These are phyloP conservation scores for Smithornis capensis DNA, from an alignment of 2,113 vertebrate species.

Conservation along the genomic window DNA sequence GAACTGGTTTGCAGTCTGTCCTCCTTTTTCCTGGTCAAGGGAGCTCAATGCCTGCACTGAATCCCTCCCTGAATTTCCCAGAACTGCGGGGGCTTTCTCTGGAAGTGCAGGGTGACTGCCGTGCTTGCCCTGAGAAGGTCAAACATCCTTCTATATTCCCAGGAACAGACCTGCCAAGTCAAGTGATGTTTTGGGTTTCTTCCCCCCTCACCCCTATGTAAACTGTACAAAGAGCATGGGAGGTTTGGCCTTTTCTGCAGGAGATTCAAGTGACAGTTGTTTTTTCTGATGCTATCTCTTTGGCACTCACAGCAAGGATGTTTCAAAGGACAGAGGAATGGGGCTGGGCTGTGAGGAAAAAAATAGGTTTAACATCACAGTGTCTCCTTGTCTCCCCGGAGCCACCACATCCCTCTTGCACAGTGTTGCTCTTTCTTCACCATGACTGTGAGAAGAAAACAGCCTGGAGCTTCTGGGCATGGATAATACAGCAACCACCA, in stretches of 20 bases:
- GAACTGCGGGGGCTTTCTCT: neutral
- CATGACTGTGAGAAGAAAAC: neutral
- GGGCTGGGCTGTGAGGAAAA: neutral
- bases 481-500: neutral
- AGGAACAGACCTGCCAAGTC: conserved; percentile 19
- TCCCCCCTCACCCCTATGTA: neutral
- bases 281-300: conserved; percentile 37
- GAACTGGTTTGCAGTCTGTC: neutral
- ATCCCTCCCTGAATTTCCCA: neutral
- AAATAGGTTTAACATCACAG: neutral
- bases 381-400: conserved; percentile 11
- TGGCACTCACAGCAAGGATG: neutral
- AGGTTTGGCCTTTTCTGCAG: neutral
- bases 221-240: neutral
- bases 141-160: conserved; percentile 11
- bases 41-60: neutral
- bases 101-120: rapidly evolving
- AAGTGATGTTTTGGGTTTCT: conserved; percentile 19
- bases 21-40: neutral
- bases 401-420: neutral
- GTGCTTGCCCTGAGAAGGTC: neutral
- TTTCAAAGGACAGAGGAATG: conserved; percentile 19
- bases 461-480: neutral
- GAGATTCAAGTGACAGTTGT: neutral
- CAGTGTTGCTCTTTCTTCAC: conserved; percentile 7